These are phyloP conservation scores for Procapra przewalskii DNA, from an alignment of 2,113 vertebrate genomes.

Conservation along the genomic window DNA sequence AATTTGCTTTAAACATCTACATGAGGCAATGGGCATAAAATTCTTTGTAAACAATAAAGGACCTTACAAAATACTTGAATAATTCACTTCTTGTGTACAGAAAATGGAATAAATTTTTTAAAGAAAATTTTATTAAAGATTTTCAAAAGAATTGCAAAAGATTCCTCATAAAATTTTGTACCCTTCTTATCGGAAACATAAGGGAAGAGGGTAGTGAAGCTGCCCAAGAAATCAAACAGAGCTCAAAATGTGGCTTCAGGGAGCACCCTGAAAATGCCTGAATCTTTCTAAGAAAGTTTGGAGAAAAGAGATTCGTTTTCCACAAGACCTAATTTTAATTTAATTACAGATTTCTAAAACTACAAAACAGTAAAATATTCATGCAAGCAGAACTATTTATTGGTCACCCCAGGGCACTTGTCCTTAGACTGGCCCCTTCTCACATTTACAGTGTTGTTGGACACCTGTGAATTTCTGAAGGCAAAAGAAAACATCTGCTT, in stretches of 20 bases:
- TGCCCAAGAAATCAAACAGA: not conserved
- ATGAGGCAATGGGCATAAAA: not conserved
- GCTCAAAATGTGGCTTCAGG: not conserved
- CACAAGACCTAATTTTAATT: constrained; percentile 35
- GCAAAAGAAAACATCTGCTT: constrained; percentile 52
- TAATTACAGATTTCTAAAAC: constrained; percentile 48
- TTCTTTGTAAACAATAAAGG: not conserved
- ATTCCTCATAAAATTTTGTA: not conserved
- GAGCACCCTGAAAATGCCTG: not conserved
- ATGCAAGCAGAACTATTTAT: constrained; percentile 45
- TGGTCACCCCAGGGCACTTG: constrained; percentile 47
- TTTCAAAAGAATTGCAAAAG: not conserved
- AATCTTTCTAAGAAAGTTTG: not conserved
- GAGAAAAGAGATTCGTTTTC: constrained; percentile 15
- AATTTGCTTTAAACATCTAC: not conserved
- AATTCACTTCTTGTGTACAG: not conserved
- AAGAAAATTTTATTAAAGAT: not conserved
- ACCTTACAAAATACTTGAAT: not conserved
- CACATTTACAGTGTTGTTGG: constrained; percentile 50
- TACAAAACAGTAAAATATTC: constrained; percentile 50
- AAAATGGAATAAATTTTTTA: not conserved
- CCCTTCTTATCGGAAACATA: not conserved
- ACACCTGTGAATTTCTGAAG: constrained; percentile 62
- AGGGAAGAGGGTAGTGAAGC: not conserved
- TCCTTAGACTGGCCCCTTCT: constrained; percentile 49